phyloP scores from a whole-genome alignment of 2,113 vertebrate genomes.

The Hypomesus transpacificus region DNA sequence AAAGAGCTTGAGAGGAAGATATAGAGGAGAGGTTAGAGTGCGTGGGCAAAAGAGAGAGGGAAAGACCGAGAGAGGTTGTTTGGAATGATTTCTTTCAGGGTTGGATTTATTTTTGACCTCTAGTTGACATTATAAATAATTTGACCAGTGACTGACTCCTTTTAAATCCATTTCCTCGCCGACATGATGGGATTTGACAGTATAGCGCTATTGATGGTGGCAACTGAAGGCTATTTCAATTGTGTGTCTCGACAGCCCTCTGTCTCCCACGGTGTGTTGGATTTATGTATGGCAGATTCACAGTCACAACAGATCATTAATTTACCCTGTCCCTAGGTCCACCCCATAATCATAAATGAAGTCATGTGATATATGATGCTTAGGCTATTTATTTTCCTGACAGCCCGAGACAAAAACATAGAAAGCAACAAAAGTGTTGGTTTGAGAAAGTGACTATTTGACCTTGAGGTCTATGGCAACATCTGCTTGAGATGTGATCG shows the following conservation, averaged over 20 bases:
- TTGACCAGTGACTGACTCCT: conserved; percentile 35
- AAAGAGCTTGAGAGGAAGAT: too few species aligned
- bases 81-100: conserved; percentile 9
- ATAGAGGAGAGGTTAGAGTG: conserved; percentile 24
- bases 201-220: conserved; percentile 41
- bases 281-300: conserved; percentile 67
- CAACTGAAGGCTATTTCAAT: conserved; percentile 49
- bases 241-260: conserved; percentile 46
- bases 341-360: conserved; percentile 65
- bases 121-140: conserved; percentile 44
- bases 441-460: conserved; percentile 40
- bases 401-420: conserved; percentile 36
- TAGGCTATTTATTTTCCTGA: conserved; percentile 47
- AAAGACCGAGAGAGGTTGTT: conserved; percentile 8
- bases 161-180: conserved; percentile 41
- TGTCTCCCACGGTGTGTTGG: conserved; percentile 47
- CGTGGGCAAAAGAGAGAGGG: neutral
- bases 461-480: conserved; percentile 51
- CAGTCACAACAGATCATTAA: conserved; percentile 65
- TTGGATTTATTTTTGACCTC: conserved; percentile 25
- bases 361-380: conserved; percentile 45
- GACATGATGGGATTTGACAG: conserved; percentile 35
- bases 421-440: conserved; percentile 34
- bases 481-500: conserved; percentile 17
- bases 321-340: conserved; percentile 61